Evolutionary conservation across 2,797 vertebrate genomes (phyloP).

Genomic region (Pseudopleuronectes americanus): DNA sequence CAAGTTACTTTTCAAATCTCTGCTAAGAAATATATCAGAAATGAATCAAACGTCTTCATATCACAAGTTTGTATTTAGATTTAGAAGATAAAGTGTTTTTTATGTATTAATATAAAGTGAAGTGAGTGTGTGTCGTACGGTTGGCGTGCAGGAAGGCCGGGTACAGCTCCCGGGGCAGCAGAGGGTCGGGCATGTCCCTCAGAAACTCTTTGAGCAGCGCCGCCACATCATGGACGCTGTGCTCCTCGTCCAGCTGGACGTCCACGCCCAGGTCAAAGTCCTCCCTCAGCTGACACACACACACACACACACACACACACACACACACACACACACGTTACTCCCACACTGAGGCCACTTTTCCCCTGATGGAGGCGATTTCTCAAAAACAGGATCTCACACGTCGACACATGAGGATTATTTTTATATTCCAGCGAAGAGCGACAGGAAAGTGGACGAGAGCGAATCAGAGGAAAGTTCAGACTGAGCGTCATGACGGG

Average conservation of each 20-base stretch:
- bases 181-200: constrained; percentile 89
- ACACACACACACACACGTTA: background rate
- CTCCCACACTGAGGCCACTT: background rate
- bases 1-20: too few species aligned
- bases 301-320: background rate
- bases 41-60: too few species aligned
- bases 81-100: too few species aligned
- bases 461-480: constrained; percentile 8
- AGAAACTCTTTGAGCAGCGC: constrained; percentile 94
- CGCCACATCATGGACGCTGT: constrained; percentile 92
- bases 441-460: constrained; percentile 1
- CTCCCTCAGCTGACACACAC: constrained; percentile 85
- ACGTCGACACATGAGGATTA: constrained; percentile 39
- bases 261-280: constrained; percentile 90
- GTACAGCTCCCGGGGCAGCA: constrained; percentile 91
- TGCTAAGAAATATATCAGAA: too few species aligned
- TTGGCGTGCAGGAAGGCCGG: constrained; percentile 90
- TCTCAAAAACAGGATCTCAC: constrained; percentile 64
- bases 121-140: constrained; percentile 71
- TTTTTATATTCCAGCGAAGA: constrained; percentile 22
- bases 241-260: constrained; percentile 88
- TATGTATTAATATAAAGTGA: too few species aligned
- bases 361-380: constrained; percentile 2
- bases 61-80: too few species aligned
- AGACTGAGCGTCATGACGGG: background rate